Base-by-base conservation (phyloP, 2,888 invertebrate species). In the Diploptera punctata region DNA sequence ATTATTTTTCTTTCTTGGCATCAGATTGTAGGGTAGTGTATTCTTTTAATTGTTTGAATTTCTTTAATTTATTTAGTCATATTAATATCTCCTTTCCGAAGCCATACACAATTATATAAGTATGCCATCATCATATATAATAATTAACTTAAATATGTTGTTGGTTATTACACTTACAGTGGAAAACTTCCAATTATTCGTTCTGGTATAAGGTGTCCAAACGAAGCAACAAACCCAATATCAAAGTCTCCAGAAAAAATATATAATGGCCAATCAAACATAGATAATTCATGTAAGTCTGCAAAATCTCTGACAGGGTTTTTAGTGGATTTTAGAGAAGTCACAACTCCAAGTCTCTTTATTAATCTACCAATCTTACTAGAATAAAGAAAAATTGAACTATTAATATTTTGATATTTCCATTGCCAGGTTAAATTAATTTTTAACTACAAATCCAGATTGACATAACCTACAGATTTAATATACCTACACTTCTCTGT, bases 201-300 rank as follows among this genome's bases (percentile, higher is more conserved):
- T 76, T 87, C 84, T 47, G 95, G 95, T 78, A 98, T 95, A 74
- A 98, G 85, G 80, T 95, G 91, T 0, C 98, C 98, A 86, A 98
- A 98, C 0, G 98, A 97, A 1, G 94, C 96, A 31, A 98, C 93
- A 65, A 98, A 84, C 3, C 98, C 98, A 73, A 98, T 83, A 80
- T 98, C 92, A 84, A 91, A 97, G 68, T 86, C 83, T 16, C 81
- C 80, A 67, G 84, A 78, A 9, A 80, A 76, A 47, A 86, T 78
- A 47, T 81, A 76, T 31, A 83, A 80, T 2, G 91, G 91, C 95
- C 95, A 97, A 73, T 85, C 80, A 77, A 90, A 86, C 19, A 91
- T 80, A 18, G 80, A 80, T 24, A 94, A 83, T 43, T 88, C 84
- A 78, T 90, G 84, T 21, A 87, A 78, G 26, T 83, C 80, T 0